Conservation (phyloP, 1,140 invertebrate species). For the Drosophila varians region DNA sequence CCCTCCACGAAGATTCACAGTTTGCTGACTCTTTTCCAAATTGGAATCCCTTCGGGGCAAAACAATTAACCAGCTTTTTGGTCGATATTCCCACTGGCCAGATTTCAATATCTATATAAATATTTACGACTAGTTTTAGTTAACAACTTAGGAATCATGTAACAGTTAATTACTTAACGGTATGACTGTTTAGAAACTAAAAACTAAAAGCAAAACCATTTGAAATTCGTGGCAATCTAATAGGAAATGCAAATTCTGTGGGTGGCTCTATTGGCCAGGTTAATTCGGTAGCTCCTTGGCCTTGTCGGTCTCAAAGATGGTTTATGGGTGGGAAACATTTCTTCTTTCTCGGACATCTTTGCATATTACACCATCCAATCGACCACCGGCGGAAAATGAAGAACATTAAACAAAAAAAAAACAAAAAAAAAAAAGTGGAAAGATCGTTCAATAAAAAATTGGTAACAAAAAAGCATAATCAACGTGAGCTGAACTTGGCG, state of each 20-base stretch:
- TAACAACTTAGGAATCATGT: not conserved
- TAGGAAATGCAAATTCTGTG: slow-evolving; percentile 21
- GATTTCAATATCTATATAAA: slow-evolving; percentile 3
- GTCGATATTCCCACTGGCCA: slow-evolving; percentile 29
- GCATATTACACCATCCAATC: slow-evolving; percentile 23
- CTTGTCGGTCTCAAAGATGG: slow-evolving; percentile 5
- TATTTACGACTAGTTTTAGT: not conserved
- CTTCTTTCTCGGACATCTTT: slow-evolving; percentile 22
- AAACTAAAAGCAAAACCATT: not conserved
- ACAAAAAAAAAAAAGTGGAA: no score
- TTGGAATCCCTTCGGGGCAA: slow-evolving; percentile 23
- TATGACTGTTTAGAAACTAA: not conserved
- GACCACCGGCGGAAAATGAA: slow-evolving; percentile 27
- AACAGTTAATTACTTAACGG: not conserved
- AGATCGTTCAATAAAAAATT: slow-evolving; percentile 42
- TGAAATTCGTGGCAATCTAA: not conserved
- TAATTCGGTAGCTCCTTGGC: slow-evolving; percentile 9
- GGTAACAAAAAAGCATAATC: slow-evolving; percentile 42
- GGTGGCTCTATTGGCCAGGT: slow-evolving; percentile 5
- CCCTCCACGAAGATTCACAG: slow-evolving; percentile 36
- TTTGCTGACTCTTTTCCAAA: slow-evolving; percentile 25
- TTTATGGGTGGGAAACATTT: slow-evolving; percentile 27
- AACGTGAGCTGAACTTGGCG: slow-evolving; percentile 39
- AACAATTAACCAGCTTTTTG: slow-evolving; percentile 37
- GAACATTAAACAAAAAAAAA: not conserved